phyloP scores from a whole-genome alignment of 1,140 invertebrate species.

The Lordiphosa clarofinis region DNA sequence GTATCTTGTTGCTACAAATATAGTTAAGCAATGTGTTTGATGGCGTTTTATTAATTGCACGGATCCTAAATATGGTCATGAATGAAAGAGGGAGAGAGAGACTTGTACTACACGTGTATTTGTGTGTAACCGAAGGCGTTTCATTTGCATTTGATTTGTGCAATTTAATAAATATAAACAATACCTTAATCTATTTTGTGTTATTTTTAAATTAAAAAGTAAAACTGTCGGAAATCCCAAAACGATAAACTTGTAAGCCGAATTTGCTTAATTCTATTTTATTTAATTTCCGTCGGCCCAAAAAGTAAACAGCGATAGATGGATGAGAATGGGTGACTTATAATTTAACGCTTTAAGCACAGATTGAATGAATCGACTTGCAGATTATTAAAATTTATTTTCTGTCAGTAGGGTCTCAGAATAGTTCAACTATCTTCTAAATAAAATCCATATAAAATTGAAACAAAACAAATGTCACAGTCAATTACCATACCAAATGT shows the following conservation, averaged over 20 bases:
- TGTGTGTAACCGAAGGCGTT: slow-evolving; percentile 18
- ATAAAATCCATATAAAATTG: too few relatives aligned
- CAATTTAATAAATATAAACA: slow-evolving; percentile 10
- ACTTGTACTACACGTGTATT: slow-evolving; percentile 5
- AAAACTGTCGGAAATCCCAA: slow-evolving; percentile 18
- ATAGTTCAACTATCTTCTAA: too few relatives aligned
- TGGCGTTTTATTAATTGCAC: slow-evolving; percentile 33
- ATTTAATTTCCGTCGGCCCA: slow-evolving; percentile 44
- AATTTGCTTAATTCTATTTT: slow-evolving; percentile 29
- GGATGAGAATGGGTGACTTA: too few relatives aligned
- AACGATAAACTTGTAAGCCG: slow-evolving; percentile 20
- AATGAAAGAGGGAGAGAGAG: slow-evolving; percentile 3
- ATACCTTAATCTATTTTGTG: slow-evolving; percentile 2
- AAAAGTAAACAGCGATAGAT: too few relatives aligned
- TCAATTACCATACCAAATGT: too few relatives aligned
- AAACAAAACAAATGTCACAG: too few relatives aligned
- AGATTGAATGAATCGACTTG: too few relatives aligned
- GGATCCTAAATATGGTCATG: slow-evolving; percentile 26
- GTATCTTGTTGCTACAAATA: slow-evolving; percentile 16
- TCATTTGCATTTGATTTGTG: slow-evolving; percentile 17
- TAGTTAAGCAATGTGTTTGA: slow-evolving; percentile 14
- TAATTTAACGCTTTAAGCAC: too few relatives aligned
- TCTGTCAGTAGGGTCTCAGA: too few relatives aligned
- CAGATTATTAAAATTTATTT: too few relatives aligned
- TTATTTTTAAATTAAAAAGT: slow-evolving; percentile 20